A percentile compares a stretch with the other conserved stretches of the same genome.
These are phyloP conservation scores for Temnopleurus reevesii DNA, from an alignment of 53 echinoderm and acorn worm species.

Conservation along the genomic window DNA sequence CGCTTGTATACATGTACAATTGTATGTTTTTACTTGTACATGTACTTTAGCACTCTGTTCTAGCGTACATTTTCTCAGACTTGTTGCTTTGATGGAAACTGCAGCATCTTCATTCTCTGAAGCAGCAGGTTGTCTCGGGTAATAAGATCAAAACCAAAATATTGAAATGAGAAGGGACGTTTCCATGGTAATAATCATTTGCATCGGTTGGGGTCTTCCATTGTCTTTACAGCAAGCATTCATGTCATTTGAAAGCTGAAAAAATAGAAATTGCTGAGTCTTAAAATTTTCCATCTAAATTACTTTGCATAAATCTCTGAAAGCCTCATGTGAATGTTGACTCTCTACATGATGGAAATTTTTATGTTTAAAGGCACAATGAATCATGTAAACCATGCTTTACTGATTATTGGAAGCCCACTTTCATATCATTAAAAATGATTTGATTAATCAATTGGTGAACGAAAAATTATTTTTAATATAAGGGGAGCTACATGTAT, in stretches of 20 bases:
- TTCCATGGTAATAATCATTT: constrained; percentile 20
- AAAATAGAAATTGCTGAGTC: not conserved
- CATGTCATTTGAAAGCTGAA: not conserved
- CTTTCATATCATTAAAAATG: not conserved
- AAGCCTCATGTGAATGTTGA: too few relatives aligned
- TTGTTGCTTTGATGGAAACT: not conserved
- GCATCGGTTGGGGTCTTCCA: constrained; percentile 4
- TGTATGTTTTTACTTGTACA: too few relatives aligned
- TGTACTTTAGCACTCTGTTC: too few relatives aligned
- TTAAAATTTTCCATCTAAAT: not conserved
- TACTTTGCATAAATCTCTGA: not conserved
- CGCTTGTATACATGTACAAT: too few relatives aligned
- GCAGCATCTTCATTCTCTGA: not conserved
- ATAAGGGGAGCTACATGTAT: not conserved
- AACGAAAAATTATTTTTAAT: not conserved
- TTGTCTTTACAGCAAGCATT: not conserved
- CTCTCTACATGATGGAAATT: not conserved
- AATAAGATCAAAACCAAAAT: constrained; percentile 1
- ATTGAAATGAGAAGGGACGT: not conserved
- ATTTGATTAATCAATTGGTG: not conserved
- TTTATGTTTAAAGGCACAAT: too few relatives aligned
- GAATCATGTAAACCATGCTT: too few relatives aligned
- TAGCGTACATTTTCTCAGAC: too few relatives aligned
- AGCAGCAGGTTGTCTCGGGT: constrained; percentile 3
- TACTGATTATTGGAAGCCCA: not conserved